Evolutionary conservation across 2,113 vertebrate species (phyloP).

Genomic region (Pygoscelis adeliae): DNA sequence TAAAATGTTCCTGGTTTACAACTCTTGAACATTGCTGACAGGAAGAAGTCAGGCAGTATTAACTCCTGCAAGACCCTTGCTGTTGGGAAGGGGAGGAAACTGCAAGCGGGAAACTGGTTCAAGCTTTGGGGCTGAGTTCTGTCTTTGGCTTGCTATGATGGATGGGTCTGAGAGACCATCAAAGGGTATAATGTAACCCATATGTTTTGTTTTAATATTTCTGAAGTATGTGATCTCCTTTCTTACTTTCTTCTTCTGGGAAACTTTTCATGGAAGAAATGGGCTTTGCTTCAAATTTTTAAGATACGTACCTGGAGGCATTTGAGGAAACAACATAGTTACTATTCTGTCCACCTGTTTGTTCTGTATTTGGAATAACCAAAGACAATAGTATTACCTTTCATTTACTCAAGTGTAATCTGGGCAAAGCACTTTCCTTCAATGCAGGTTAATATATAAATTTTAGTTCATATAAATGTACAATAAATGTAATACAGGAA

Average conservation of each 20-base stretch:
- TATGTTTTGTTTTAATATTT: not conserved
- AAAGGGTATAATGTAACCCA: not conserved
- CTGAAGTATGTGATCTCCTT: not conserved
- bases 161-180: not conserved
- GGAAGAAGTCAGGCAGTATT: not conserved
- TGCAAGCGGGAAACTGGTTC: not conserved
- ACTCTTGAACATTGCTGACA: not conserved
- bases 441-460: not conserved
- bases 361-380: not conserved
- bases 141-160: not conserved
- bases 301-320: not conserved
- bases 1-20: not conserved
- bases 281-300: not conserved
- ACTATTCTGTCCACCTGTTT: not conserved
- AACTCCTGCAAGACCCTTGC: not conserved
- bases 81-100: not conserved
- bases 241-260: not conserved
- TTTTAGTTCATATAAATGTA: not conserved
- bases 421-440: not conserved
- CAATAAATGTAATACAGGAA: not conserved
- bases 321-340: not conserved
- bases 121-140: not conserved
- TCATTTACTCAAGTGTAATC: not conserved
- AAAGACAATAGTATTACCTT: not conserved
- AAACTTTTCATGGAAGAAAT: not conserved